These are phyloP conservation scores for Poecilus cupreus DNA, from an alignment of 2,888 invertebrate species.

Conservation along the genomic window DNA sequence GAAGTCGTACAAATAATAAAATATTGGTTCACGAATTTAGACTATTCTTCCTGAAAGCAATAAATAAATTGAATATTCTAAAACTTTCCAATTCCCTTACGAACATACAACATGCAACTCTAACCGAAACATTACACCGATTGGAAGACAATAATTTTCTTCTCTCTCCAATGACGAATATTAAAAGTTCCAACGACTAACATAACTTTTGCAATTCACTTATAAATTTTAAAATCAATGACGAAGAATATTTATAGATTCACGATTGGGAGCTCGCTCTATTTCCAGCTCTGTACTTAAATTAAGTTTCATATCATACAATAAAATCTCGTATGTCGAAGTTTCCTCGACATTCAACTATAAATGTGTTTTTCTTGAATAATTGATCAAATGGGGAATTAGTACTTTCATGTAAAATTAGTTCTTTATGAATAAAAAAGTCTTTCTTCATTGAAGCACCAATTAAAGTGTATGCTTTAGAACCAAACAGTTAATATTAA, in stretches of 20 bases:
- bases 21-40: no score
- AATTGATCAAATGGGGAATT: neutral
- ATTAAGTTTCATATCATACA: conserved; percentile 4
- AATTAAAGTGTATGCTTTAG: conserved; percentile 1
- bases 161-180: neutral
- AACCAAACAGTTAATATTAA: neutral
- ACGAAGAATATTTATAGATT: conserved; percentile 9
- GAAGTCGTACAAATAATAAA: no score
- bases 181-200: neutral
- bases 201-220: conserved; percentile 18
- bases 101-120: no score
- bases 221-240: conserved; percentile 21
- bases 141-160: neutral
- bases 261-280: neutral
- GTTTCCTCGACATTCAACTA: neutral
- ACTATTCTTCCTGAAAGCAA: no score
- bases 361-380: conserved; percentile 11
- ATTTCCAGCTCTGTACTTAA: conserved; percentile 3
- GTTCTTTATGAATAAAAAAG: neutral
- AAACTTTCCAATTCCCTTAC: no score
- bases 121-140: neutral
- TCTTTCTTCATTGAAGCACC: neutral
- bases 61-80: no score
- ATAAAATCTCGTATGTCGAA: conserved; percentile 10
- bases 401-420: neutral